Conservation (phyloP, 2,797 vertebrate species). For the Anabacerthia variegaticeps region DNA sequence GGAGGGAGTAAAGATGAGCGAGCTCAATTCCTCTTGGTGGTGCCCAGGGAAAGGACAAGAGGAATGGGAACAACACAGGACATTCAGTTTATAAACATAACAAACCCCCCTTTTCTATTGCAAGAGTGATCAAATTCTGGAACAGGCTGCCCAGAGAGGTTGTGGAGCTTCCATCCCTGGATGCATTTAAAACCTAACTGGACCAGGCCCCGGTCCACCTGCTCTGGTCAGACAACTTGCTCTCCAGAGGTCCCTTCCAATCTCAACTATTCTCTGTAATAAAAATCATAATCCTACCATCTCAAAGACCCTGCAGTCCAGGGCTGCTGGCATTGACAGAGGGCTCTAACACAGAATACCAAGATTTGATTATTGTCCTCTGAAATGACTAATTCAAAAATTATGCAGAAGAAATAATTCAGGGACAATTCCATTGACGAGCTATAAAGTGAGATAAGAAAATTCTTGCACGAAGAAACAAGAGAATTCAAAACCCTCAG, state of each 20-base stretch:
- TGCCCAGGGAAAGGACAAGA: neutral
- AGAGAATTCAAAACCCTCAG: neutral
- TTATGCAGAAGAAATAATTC: neutral
- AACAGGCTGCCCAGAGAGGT: neutral
- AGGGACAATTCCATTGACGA: neutral
- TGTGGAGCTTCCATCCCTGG: neutral
- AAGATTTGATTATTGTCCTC: neutral
- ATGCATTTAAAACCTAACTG: neutral
- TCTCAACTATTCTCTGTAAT: neutral
- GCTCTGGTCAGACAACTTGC: neutral
- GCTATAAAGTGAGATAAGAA: neutral
- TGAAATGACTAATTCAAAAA: neutral
- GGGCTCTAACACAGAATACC: neutral
- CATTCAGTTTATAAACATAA: neutral
- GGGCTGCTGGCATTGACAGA: neutral
- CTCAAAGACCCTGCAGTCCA: neutral
- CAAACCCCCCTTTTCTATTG: rapidly evolving
- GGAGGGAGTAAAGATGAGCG: neutral
- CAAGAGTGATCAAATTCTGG: neutral
- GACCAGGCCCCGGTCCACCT: neutral
- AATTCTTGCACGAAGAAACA: neutral
- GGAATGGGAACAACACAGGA: neutral
- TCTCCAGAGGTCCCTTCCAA: neutral
- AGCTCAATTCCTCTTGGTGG: neutral
- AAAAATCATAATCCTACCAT: neutral